phyloP scores from a whole-genome alignment of 1,140 invertebrate genomes.

The Megalonaias nervosa region DNA sequence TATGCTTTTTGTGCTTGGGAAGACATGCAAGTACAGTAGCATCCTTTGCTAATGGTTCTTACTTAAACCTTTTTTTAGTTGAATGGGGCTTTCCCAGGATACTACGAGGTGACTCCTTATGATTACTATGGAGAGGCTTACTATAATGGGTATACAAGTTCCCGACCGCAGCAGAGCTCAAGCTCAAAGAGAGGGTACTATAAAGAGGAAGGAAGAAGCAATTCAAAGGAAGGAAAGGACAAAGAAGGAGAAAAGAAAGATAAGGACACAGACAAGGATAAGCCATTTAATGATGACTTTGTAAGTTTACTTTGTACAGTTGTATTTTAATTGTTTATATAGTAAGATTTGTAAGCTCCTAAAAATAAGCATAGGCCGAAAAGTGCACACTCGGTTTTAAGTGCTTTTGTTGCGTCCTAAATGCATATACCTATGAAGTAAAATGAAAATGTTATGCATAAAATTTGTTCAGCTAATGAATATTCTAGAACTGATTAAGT shows the following conservation, averaged over 20 bases:
- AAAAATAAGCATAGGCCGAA: no score
- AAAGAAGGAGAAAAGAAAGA: slow-evolving; percentile 41
- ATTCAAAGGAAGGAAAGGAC: slow-evolving; percentile 51
- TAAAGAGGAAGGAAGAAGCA: slow-evolving; percentile 56
- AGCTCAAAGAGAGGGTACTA: slow-evolving; percentile 48
- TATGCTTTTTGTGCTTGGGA: no score
- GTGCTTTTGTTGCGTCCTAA: no score
- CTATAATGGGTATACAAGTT: slow-evolving; percentile 41
- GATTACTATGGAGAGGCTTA: slow-evolving; percentile 54
- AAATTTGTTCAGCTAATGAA: no score
- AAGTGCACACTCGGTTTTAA: no score
- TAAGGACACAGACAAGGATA: slow-evolving; percentile 54
- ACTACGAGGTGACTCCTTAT: slow-evolving; percentile 57
- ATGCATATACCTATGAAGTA: no score
- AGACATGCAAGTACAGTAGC: no score
- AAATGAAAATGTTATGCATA: no score
- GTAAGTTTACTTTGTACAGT: slow-evolving; percentile 49
- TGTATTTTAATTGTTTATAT: neutral
- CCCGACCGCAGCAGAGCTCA: slow-evolving; percentile 7
- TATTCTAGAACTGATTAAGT: no score
- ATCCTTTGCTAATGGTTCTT: neutral
- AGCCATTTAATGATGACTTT: slow-evolving; percentile 69
- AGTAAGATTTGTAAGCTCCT: no score
- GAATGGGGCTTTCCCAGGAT: slow-evolving; percentile 55
- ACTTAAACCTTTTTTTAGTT: slow-evolving; percentile 39